Evolutionary conservation across 2,888 invertebrate species (phyloP), one percentile per base, ranked within the genome.

Genomic region (Himalopsyche tibetana): DNA sequence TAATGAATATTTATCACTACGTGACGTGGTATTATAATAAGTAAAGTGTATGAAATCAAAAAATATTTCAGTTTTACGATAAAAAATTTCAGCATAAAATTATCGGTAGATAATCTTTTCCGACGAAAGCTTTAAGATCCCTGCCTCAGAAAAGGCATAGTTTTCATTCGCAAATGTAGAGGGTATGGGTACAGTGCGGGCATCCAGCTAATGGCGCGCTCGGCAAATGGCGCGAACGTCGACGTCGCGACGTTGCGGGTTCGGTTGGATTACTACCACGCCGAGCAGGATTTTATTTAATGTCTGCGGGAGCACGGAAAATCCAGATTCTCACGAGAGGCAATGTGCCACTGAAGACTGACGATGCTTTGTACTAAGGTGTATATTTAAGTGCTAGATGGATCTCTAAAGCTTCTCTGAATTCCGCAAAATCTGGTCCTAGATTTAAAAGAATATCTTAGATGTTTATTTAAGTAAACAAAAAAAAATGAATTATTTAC

Each of bases 201-300:
- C 38, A 38, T 38, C 79, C 38, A 55, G 80, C 80, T 84, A 84
- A 84, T 84, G 84, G 80, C 80, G 80, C 36, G 55, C 28, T 45
- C 80, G 79, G 55, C 80, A 84, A 84, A 84, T 84, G 84, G 80
- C 45, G 51, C 84, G 84, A 84, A 63, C 55, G 84, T 80, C 80
- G 40, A n/a, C 84, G 28, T 82, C 82, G 55, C 63, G 28, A 69
- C 55, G 28, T 51, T 51, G 82, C n/a, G 82, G 55, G 51, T 81
- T 81, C 82, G 82, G 55, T 82, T 42, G 55, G 82, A 55, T 82
- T 36, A 56, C 40, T 38, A 28, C 40, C 55, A 36, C 81, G 40
- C 45, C 55, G 55, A 81, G 55, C 45, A 40, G 81, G 55, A 51
- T 81, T 81, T 81, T 81, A 81, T 81, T 81, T 81, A 81, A 81